Evolutionary conservation across 2,113 vertebrate genomes (phyloP).

Genomic region (Bubo scandiacus): DNA sequence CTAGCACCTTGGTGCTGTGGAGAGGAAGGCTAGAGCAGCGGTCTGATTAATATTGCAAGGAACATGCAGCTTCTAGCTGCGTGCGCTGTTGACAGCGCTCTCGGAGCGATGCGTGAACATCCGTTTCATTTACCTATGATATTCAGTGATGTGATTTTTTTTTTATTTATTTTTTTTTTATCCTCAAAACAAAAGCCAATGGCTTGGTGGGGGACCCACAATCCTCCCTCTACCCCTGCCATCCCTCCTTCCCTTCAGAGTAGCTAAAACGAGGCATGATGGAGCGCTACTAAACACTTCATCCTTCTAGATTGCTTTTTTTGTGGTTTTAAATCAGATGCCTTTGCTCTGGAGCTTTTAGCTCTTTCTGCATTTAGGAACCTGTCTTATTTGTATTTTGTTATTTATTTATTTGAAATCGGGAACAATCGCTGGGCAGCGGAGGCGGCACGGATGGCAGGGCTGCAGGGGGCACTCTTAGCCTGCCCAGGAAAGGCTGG

Average conservation of each 20-base stretch:
- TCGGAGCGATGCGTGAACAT: fast-evolving
- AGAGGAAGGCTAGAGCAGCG: not conserved
- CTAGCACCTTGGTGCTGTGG: not conserved
- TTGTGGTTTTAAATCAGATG: not conserved
- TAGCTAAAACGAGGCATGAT: not conserved
- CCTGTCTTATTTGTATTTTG: not conserved
- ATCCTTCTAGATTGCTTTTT: not conserved
- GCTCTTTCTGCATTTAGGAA: not conserved
- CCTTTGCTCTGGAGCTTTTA: not conserved
- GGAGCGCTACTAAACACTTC: not conserved
- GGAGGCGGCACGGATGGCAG: not conserved
- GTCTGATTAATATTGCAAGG: not conserved
- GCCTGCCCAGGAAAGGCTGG: conserved; percentile 36
- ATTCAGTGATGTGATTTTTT: not conserved
- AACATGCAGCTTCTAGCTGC: not conserved
- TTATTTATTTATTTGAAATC: not conserved
- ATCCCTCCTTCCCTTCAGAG: not conserved
- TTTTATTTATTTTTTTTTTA: not conserved
- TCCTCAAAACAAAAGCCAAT: not conserved
- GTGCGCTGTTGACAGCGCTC: not conserved
- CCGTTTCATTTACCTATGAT: not conserved
- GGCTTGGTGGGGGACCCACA: not conserved
- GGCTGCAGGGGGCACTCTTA: conserved; percentile 76
- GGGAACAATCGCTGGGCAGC: not conserved
- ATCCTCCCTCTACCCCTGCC: not conserved